These are phyloP conservation scores for Bombus soroeensis DNA, from an alignment of 1,140 invertebrate species.

Conservation along the genomic window DNA sequence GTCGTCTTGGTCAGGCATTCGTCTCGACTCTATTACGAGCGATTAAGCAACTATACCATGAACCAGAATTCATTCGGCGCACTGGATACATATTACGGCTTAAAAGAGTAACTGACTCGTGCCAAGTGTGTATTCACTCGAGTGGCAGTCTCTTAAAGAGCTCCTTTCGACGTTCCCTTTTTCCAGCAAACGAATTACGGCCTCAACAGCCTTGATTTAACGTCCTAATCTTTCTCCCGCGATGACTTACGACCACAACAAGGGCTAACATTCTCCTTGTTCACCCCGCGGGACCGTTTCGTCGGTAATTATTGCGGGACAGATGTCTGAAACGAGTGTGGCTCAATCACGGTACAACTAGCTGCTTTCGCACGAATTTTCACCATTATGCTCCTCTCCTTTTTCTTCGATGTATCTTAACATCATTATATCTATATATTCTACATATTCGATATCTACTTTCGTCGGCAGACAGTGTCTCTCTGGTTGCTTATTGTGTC, in stretches of 20 bases:
- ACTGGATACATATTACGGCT: conserved; percentile 64
- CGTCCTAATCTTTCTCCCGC: conserved; percentile 53
- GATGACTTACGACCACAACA: conserved; percentile 29
- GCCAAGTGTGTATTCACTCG: conserved; percentile 59
- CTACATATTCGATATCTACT: background rate
- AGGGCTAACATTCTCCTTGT: conserved; percentile 13
- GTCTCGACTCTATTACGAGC: conserved; percentile 70
- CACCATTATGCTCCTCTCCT: no score
- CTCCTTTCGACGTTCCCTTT: conserved; percentile 38
- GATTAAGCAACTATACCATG: conserved; percentile 67
- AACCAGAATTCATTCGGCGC: conserved; percentile 62
- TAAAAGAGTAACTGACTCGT: conserved; percentile 66
- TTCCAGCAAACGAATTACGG: conserved; percentile 52
- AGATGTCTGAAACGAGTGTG: conserved; percentile 22
- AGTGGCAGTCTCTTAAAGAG: conserved; percentile 63
- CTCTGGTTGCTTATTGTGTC: no score
- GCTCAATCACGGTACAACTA: conserved; percentile 9
- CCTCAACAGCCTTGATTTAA: conserved; percentile 48
- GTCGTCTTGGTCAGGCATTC: conserved; percentile 60
- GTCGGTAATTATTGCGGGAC: conserved; percentile 31
- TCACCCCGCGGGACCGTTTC: conserved; percentile 31
- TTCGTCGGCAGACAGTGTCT: background rate
- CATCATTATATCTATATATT: background rate
- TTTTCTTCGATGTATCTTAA: background rate
- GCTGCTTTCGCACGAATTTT: background rate